A percentile compares a stretch with the other conserved stretches of the same genome.
Evolutionary conservation across 2,113 vertebrate genomes (phyloP).

Genomic region (Scomber scombrus): DNA sequence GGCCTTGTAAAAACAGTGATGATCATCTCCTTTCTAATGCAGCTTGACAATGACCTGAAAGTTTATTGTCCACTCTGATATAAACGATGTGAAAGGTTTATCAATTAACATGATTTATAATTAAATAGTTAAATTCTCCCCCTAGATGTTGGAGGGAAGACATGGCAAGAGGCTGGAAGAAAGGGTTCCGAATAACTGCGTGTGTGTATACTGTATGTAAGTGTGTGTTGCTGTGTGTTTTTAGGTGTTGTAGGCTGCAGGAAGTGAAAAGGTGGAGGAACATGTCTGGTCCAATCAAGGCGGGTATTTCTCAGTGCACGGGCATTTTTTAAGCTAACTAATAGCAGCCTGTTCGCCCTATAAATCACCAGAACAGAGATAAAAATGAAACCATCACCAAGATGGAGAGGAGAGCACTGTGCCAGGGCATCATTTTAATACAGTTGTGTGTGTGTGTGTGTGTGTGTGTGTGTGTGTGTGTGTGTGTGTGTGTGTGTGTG

Average conservation of each 20-base stretch:
- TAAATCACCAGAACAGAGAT: conserved; percentile 74
- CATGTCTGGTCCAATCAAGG: conserved; percentile 67
- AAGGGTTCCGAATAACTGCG: not conserved
- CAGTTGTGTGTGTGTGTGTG: conserved; percentile 46
- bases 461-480: conserved; percentile 30
- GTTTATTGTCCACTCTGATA: too few relatives aligned
- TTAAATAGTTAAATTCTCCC: too few relatives aligned
- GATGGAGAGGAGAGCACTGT: conserved; percentile 67
- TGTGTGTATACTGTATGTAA: not conserved
- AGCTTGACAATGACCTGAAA: too few relatives aligned
- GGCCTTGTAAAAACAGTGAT: too few relatives aligned
- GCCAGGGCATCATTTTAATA: conserved; percentile 71
- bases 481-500: conserved; percentile 6
- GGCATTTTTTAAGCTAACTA: conserved; percentile 75
- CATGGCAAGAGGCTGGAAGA: not conserved
- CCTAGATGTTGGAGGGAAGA: not conserved
- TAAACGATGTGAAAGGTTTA: too few relatives aligned
- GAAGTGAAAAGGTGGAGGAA: conserved; percentile 50
- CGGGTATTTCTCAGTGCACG: conserved; percentile 64
- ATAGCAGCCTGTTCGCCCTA: conserved; percentile 68
- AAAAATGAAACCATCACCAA: conserved; percentile 76
- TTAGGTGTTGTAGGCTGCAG: conserved; percentile 21
- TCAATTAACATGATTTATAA: too few relatives aligned
- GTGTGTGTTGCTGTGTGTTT: conserved; percentile 1
- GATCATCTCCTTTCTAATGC: too few relatives aligned